Evolutionary conservation across 1,140 invertebrate species (phyloP).

Genomic region (Papilio machaon): DNA sequence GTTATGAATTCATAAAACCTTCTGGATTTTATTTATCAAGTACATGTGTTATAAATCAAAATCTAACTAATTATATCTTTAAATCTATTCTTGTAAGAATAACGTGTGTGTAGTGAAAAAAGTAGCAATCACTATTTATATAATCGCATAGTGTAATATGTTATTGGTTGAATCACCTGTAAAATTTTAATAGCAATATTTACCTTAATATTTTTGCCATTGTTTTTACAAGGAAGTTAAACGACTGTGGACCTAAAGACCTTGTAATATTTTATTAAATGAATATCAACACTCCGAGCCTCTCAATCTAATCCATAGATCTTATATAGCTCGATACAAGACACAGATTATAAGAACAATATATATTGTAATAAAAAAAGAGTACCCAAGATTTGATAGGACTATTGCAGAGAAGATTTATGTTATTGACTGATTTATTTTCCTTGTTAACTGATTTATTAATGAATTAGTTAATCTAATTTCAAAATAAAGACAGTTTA

Average conservation of each 20-base stretch:
- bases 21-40: not conserved
- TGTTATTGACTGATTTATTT: too few relatives aligned
- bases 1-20: conserved; percentile 1
- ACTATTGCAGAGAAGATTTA: too few relatives aligned
- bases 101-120: not conserved
- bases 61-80: not conserved
- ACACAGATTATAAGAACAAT: not conserved
- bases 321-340: not conserved
- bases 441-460: too few relatives aligned
- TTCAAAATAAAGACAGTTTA: too few relatives aligned
- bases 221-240: not conserved
- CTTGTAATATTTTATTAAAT: not conserved
- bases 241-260: not conserved
- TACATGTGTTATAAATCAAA: not conserved
- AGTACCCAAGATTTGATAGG: too few relatives aligned
- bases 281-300: not conserved
- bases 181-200: not conserved
- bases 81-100: too few relatives aligned
- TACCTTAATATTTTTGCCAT: not conserved
- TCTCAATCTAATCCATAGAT: too few relatives aligned
- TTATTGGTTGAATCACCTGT: not conserved
- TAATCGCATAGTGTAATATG: not conserved
- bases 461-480: too few relatives aligned
- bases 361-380: too few relatives aligned
- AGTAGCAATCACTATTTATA: not conserved